Evolutionary conservation across 2,888 invertebrate genomes (phyloP), one percentile per base, ranked within the genome.

Genomic region (Germaria angustata): DNA sequence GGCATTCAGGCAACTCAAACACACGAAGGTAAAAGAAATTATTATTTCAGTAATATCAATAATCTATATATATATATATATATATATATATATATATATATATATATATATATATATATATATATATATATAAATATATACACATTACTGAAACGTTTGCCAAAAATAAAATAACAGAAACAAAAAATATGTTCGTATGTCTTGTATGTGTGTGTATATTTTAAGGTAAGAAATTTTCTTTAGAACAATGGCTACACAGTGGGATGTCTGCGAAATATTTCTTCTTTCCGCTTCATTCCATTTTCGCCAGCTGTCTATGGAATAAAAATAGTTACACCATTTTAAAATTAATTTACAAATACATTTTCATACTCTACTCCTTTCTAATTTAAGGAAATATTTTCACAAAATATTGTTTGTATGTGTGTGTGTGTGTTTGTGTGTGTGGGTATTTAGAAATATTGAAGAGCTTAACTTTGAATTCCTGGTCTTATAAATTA

Each of bases 261-360:
- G 79, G 79, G 72, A 51, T 59, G 59, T 49, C 66, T 34, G 32
- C 15, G 36, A 53, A 65, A 28, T 66, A 2, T n/a, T n/a, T n/a
- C n/a, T n/a, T n/a, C 2, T 5, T 28, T 28, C 28, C 4, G 28
- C 5, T 69, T 11, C 15, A 36, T 46, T n/a, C 20, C 11, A 24
- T 41, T 51, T 53, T 53, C 32, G 51, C n/a, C 34, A 34, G 51
- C 41, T 32, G 34, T 15, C 57, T 41, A 65, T 41, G 2, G 32
- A 9, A n/a, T n/a, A n/a, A 73, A 80, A 80, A 73, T 80, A 73
- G 73, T 73, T 80, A 68, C 39, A 59, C 57, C 66, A 73, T 51
- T 68, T 80, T 80, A 59, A 51, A 80, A 80, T 73, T 73, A 73
- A 80, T 80, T 80, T 66, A 73, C 79, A 57, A 57, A 72, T 22